Evolutionary conservation across 2,888 invertebrate genomes (phyloP), one percentile per base, ranked within the genome.

Genomic region (Drosophila fungiperda): DNA sequence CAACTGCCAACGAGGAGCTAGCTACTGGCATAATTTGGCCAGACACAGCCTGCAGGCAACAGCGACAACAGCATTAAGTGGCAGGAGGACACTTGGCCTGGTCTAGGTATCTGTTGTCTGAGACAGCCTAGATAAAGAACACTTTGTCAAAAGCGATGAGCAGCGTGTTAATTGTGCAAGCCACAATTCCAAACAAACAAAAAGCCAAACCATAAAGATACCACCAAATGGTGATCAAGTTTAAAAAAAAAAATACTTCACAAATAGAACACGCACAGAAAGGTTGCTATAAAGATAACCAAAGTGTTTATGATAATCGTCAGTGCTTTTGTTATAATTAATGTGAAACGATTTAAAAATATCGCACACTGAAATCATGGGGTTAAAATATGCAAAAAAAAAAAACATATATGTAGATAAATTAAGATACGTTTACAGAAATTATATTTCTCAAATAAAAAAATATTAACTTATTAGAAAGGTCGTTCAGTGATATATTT

Each of bases 1-100:
- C 26, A 40, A 23, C 68, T 53, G 65, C 17, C 38, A 55, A 53
- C 40, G 68, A 63, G 49, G 68, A 58, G 35, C 50, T 81, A 69
- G 65, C 74, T 72, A 58, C 69, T 59, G 64, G 29, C 73, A 55
- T 72, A 69, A 84, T 82, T 69, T 66, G 73, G 50, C 66, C 71
- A 83, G 63, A 81, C 84, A 78, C 76, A 63, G 69, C 40, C 40
- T 36, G 40, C 26, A 38, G 40, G 48, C 42, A 54, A 33, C 33
- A 49, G 45, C 26, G 26, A 12, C 33, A 64, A 12, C 33, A 60
- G 52, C 66, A 73, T 50, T 12, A 38, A 57, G 49, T 36, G 49
- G 17, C 38, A 59, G 54, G 20, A 68, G 57, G 45, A 23, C 60
- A 60, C 63, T 76, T 45, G 55, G 45, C 15, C 42, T 40, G 9